Conservation (phyloP, 1,140 invertebrate species). For the Akabosia matsudoensis region DNA sequence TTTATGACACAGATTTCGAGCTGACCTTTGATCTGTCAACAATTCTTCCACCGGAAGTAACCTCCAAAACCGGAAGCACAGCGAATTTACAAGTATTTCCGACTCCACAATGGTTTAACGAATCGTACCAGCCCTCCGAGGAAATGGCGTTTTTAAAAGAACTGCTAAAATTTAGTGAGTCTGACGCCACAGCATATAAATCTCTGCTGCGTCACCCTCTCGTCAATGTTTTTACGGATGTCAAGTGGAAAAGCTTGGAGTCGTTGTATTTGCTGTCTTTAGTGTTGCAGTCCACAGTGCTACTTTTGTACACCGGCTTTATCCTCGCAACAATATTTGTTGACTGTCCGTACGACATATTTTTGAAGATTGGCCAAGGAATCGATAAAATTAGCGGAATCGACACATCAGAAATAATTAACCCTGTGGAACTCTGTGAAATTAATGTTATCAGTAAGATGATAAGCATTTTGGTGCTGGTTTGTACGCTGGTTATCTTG, state of each 20-base stretch:
- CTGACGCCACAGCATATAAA: slow-evolving; percentile 7
- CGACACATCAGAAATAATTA: not conserved
- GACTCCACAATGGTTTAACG: not conserved
- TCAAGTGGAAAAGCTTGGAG: slow-evolving; percentile 39
- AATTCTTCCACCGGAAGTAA: not conserved
- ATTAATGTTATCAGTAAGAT: slow-evolving; percentile 9
- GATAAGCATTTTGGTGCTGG: slow-evolving; percentile 16
- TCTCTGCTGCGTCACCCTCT: slow-evolving; percentile 37
- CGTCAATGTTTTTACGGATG: slow-evolving; percentile 39
- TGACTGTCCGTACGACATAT: slow-evolving; percentile 32
- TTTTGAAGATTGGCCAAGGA: not conserved
- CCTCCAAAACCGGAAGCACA: not conserved
- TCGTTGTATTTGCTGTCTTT: slow-evolving; percentile 30
- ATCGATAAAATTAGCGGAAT: not conserved
- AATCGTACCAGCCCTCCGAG: slow-evolving; percentile 3
- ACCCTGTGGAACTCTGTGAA: slow-evolving; percentile 13
- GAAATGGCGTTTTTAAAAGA: slow-evolving; percentile 39
- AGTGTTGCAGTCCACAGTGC: slow-evolving; percentile 23
- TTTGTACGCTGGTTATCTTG: not conserved
- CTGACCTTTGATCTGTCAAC: slow-evolving; percentile 29
- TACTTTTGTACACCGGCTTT: slow-evolving; percentile 27
- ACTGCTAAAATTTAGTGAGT: slow-evolving; percentile 16
- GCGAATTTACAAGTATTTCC: not conserved
- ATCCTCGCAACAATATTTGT: slow-evolving; percentile 30
- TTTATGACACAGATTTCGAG: slow-evolving; percentile 30